Conservation (phyloP, 2,113 vertebrate genomes). For the Athene noctua region DNA sequence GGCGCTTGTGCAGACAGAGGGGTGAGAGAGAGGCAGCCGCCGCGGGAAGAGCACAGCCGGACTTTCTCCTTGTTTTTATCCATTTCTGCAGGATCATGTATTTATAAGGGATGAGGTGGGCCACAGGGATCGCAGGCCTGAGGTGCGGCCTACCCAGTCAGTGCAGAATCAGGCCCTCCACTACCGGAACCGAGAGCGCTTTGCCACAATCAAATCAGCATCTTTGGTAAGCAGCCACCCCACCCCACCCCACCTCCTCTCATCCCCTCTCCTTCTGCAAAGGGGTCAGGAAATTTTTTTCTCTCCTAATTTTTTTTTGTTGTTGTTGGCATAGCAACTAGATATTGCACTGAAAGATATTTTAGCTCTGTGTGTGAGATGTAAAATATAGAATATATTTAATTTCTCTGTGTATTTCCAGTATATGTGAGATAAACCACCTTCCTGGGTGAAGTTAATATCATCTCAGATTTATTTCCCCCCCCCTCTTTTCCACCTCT, state of each 20-base stretch:
- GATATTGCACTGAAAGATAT: constrained; percentile 53
- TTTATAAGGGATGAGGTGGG: constrained; percentile 94
- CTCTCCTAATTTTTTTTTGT: constrained; percentile 47
- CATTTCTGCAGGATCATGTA: constrained; percentile 93
- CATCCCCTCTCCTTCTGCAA: constrained; percentile 26
- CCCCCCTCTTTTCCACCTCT: background rate
- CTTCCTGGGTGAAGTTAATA: constrained; percentile 42
- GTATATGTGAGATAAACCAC: constrained; percentile 37
- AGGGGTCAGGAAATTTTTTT: constrained; percentile 38
- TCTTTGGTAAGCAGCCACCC: constrained; percentile 89
- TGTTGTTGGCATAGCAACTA: constrained; percentile 86
- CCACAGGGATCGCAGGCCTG: constrained; percentile 90
- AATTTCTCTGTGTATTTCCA: constrained; percentile 40
- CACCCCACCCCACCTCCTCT: constrained; percentile 49
- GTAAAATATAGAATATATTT: background rate
- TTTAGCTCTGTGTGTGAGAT: constrained; percentile 41
- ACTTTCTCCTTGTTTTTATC: constrained; percentile 92
- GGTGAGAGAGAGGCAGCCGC: constrained; percentile 79
- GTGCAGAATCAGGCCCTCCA: constrained; percentile 92
- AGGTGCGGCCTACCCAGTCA: constrained; percentile 87
- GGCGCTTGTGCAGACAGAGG: constrained; percentile 82
- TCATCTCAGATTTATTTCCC: background rate
- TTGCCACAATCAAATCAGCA: constrained; percentile 98
- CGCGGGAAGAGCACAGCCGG: constrained; percentile 79
- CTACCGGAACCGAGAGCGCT: constrained; percentile 95